A percentile compares a stretch with the other conserved stretches of the same genome.
phyloP scores from a whole-genome alignment of 2,888 invertebrate genomes.

The Melanargia galathea region DNA sequence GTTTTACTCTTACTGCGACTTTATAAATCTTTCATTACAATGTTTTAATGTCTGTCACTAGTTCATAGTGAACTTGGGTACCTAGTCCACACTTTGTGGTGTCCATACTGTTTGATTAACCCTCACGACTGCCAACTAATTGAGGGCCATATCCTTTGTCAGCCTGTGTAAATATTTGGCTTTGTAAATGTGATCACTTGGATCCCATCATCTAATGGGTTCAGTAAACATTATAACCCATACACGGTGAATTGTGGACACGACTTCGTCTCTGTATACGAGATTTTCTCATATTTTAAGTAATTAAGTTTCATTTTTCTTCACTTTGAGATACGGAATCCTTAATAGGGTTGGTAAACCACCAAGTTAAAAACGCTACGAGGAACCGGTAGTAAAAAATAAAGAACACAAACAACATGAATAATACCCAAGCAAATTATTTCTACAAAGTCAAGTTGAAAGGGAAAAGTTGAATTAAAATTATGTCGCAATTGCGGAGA shows the following conservation, averaged over 20 bases:
- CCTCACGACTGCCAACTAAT: constrained; percentile 10
- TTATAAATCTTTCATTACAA: no score
- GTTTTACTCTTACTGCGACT: no score
- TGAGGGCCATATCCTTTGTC: constrained; percentile 13
- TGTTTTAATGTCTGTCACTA: not conserved
- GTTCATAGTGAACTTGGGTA: not conserved
- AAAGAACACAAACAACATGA: not conserved
- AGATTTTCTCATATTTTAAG: no score
- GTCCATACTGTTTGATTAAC: not conserved
- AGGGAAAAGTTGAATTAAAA: constrained; percentile 2
- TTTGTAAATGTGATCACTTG: constrained; percentile 11
- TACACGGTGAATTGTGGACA: not conserved
- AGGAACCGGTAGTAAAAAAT: no score
- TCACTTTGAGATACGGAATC: no score
- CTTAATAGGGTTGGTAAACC: not conserved
- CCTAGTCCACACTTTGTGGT: not conserved
- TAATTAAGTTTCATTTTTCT: no score
- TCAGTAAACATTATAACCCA: not conserved
- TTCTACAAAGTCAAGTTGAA: not conserved
- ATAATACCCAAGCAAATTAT: not conserved
- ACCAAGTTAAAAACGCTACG: not conserved
- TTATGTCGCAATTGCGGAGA: not conserved
- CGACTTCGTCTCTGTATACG: no score
- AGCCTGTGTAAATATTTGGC: constrained; percentile 10
- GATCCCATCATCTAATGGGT: not conserved